Percentiles rank a stretch among this genome's conserved stretches.
phyloP scores from a whole-genome alignment of 2,113 vertebrate genomes.

The Entelurus aequoreus region DNA sequence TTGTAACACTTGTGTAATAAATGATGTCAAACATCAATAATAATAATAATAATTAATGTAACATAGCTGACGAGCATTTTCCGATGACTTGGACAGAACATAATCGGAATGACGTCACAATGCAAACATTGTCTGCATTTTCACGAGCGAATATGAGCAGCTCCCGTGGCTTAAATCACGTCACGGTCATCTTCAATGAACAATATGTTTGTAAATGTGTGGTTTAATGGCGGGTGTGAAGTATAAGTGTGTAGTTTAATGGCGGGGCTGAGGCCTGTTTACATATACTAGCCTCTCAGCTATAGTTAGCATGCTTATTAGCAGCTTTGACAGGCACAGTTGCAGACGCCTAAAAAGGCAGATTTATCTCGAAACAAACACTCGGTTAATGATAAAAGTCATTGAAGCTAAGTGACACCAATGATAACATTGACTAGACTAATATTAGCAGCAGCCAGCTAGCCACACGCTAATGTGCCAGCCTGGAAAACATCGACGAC shows the following conservation, averaged over 20 bases:
- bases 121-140: too few species aligned
- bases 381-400: not conserved
- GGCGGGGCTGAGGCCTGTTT: constrained; percentile 43
- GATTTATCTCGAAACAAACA: not conserved
- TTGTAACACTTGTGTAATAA: too few species aligned
- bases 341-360: not conserved
- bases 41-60: too few species aligned
- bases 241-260: not conserved
- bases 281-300: constrained; percentile 51
- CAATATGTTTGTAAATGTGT: too few species aligned
- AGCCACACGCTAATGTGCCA: constrained; percentile 30
- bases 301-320: constrained; percentile 24
- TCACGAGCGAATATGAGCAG: too few species aligned
- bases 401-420: not conserved
- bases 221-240: too few species aligned
- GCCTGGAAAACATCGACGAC: constrained; percentile 56
- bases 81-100: too few species aligned
- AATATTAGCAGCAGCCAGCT: constrained; percentile 49
- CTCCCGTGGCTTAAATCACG: too few species aligned
- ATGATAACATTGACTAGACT: constrained; percentile 3
- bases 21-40: too few species aligned
- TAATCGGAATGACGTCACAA: too few species aligned
- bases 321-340: constrained; percentile 1
- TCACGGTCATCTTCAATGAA: too few species aligned
- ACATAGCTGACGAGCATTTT: too few species aligned